These are phyloP conservation scores for Nipponia nippon DNA, from an alignment of 2,113 vertebrate species.

Conservation along the genomic window DNA sequence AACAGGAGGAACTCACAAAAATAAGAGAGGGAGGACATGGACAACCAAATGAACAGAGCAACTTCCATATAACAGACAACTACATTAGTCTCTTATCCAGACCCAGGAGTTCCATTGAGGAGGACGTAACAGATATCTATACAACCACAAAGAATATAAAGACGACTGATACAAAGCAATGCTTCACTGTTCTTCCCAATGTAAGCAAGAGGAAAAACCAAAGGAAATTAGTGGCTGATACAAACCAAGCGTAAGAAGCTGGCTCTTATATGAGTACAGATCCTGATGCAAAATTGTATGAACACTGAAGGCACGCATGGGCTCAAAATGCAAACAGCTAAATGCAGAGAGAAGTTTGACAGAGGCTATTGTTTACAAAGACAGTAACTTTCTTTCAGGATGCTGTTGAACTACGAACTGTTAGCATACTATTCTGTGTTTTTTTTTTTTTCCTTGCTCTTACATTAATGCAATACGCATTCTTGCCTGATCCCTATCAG, in stretches of 20 bases:
- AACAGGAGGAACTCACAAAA: neutral
- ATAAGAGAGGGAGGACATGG: neutral
- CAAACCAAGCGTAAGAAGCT: neutral
- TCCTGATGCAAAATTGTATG: neutral
- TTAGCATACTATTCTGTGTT: neutral
- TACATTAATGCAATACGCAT: neutral
- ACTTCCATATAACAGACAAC: neutral
- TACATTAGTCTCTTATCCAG: neutral
- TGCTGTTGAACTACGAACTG: neutral
- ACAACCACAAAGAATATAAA: neutral
- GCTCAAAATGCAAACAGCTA: neutral
- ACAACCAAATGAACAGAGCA: neutral
- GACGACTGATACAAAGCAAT: neutral
- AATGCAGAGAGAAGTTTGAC: neutral
- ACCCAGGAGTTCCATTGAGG: neutral
- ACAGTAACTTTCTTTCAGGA: neutral
- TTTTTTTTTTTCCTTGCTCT: fast-evolving
- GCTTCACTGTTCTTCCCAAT: neutral
- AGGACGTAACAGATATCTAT: neutral
- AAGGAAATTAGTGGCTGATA: neutral
- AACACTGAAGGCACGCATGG: neutral
- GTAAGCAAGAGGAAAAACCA: neutral
- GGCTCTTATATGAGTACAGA: neutral
- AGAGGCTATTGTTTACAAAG: neutral
- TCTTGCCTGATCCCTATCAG: neutral